These are phyloP conservation scores for Chesias legatella DNA, from an alignment of 2,888 invertebrate genomes.

Conservation along the genomic window DNA sequence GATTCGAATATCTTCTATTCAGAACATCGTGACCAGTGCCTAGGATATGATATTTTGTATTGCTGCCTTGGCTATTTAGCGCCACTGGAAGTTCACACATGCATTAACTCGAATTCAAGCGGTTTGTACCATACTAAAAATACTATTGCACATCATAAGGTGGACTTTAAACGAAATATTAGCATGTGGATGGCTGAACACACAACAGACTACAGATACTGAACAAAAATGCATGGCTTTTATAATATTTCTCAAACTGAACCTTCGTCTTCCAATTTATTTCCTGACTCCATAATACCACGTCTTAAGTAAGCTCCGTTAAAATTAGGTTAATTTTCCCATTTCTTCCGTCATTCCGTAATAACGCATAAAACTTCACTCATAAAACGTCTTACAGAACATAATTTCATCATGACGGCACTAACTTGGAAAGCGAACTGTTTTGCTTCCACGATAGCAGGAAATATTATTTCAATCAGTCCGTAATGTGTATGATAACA, in stretches of 20 bases:
- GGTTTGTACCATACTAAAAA: too few relatives aligned
- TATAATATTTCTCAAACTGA: not conserved
- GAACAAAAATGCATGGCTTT: too few relatives aligned
- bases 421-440: slow-evolving; percentile 9
- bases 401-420: slow-evolving; percentile 11
- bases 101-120: too few relatives aligned
- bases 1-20: too few relatives aligned
- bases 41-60: too few relatives aligned
- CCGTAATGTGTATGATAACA: slow-evolving; percentile 18
- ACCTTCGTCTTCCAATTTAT: slow-evolving; percentile 4
- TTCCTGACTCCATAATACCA: slow-evolving; percentile 1
- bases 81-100: too few relatives aligned
- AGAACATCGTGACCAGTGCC: too few relatives aligned
- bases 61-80: too few relatives aligned
- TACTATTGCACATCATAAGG: too few relatives aligned
- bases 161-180: too few relatives aligned
- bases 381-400: slow-evolving; percentile 12
- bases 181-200: too few relatives aligned
- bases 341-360: slow-evolving; percentile 8
- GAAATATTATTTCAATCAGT: slow-evolving; percentile 16
- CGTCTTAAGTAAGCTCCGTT: slow-evolving; percentile 1
- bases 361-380: slow-evolving; percentile 11
- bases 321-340: slow-evolving; percentile 7
- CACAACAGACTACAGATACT: too few relatives aligned
- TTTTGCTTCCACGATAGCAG: slow-evolving; percentile 10